phyloP scores from a whole-genome alignment of 2,113 vertebrate genomes.

The Pantherophis guttatus region DNA sequence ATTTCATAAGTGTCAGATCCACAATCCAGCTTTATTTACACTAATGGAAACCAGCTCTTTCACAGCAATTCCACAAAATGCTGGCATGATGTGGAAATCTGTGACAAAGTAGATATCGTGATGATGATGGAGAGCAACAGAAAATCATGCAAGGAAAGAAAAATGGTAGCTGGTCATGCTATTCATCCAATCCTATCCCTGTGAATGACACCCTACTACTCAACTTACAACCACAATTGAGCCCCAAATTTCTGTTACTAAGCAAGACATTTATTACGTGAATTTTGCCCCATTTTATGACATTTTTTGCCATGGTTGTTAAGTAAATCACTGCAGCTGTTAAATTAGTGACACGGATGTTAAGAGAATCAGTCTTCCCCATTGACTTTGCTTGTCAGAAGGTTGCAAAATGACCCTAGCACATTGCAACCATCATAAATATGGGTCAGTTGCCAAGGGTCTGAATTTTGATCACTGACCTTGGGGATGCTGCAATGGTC shows the following conservation, averaged over 20 bases:
- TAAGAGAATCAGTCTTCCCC: not conserved
- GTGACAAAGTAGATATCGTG: not conserved
- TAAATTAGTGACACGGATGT: not conserved
- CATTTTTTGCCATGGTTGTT: not conserved
- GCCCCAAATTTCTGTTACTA: not conserved
- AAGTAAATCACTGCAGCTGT: not conserved
- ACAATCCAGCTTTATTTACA: too few species aligned
- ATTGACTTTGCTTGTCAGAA: not conserved
- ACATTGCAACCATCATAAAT: not conserved
- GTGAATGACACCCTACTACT: not conserved
- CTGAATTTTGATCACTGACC: not conserved
- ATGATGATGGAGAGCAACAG: not conserved
- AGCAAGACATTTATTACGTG: not conserved
- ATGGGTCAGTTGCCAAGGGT: not conserved
- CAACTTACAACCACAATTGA: not conserved
- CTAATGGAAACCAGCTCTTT: not conserved
- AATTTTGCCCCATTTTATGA: not conserved
- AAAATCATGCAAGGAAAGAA: not conserved
- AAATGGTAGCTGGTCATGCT: not conserved
- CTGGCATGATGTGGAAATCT: not conserved
- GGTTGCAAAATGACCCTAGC: not conserved
- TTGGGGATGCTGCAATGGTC: not conserved
- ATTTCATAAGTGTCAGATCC: not conserved
- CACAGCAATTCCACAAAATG: not conserved
- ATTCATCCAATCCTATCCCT: not conserved